Conservation (phyloP, 2,797 vertebrate genomes). For the Epinephelus malabaricus region DNA sequence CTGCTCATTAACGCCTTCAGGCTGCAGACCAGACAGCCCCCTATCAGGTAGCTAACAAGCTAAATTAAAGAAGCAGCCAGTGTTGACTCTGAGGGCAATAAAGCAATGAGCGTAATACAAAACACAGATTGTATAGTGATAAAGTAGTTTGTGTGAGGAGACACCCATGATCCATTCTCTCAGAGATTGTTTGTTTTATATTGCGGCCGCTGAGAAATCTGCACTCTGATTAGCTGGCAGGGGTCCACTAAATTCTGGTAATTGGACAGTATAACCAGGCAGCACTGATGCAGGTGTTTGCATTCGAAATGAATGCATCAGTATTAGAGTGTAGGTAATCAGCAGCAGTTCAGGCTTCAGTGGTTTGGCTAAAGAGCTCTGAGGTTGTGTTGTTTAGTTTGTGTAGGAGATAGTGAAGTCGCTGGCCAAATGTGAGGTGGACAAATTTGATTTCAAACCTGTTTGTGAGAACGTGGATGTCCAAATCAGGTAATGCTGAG, state of each 20-base stretch:
- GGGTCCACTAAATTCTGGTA: not conserved
- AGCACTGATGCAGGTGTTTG: not conserved
- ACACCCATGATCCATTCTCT: not conserved
- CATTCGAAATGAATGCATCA: not conserved
- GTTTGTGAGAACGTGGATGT: not conserved
- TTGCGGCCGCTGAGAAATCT: not conserved
- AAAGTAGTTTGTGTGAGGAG: constrained; percentile 6
- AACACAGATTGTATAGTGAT: not conserved
- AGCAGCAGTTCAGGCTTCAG: not conserved
- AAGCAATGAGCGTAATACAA: constrained; percentile 3
- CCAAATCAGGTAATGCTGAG: too few species aligned
- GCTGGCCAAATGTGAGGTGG: not conserved
- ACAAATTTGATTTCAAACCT: not conserved
- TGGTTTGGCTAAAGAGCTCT: not conserved
- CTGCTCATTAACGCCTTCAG: constrained; percentile 41
- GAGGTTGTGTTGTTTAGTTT: not conserved
- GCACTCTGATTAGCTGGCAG: constrained; percentile 1
- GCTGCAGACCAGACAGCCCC: constrained; percentile 19
- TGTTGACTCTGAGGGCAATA: constrained; percentile 9
- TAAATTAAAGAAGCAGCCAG: constrained; percentile 35
- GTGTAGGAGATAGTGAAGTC: not conserved
- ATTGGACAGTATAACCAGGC: not conserved
- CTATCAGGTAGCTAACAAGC: constrained; percentile 23
- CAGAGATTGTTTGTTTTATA: constrained; percentile 3
- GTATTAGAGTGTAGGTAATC: not conserved